Evolutionary conservation across 2,888 invertebrate species (phyloP).

Genomic region (Laothoe populi): DNA sequence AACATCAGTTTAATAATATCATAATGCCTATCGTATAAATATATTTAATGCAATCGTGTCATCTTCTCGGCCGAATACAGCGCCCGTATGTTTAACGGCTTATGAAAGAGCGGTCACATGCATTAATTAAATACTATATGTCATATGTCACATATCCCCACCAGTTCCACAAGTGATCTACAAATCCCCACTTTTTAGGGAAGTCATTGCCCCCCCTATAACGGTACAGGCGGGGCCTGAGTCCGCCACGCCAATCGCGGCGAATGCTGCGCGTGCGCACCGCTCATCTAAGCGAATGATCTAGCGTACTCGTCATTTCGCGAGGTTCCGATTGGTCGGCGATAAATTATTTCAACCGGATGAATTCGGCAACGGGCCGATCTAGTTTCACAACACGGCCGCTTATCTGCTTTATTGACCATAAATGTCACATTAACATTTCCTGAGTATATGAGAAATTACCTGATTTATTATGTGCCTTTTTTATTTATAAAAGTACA

Average conservation of each 20-base stretch:
- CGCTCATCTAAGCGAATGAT: slow-evolving; percentile 81
- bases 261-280: slow-evolving; percentile 63
- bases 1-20: slow-evolving; percentile 5
- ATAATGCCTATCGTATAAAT: not conserved
- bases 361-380: slow-evolving; percentile 62
- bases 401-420: slow-evolving; percentile 50
- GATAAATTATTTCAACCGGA: slow-evolving; percentile 61
- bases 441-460: slow-evolving; percentile 53
- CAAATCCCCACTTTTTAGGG: slow-evolving; percentile 77
- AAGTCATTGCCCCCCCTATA: slow-evolving; percentile 80
- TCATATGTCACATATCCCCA: slow-evolving; percentile 75
- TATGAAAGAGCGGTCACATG: slow-evolving; percentile 51
- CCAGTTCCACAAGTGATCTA: slow-evolving; percentile 62
- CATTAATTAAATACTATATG: slow-evolving; percentile 72
- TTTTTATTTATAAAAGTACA: slow-evolving; percentile 39
- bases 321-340: slow-evolving; percentile 75
- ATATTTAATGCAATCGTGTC: slow-evolving; percentile 14
- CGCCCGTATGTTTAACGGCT: slow-evolving; percentile 40
- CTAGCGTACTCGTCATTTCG: slow-evolving; percentile 81
- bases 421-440: slow-evolving; percentile 58
- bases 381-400: slow-evolving; percentile 56
- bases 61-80: slow-evolving; percentile 9
- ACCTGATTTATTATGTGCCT: slow-evolving; percentile 42
- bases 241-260: slow-evolving; percentile 76
- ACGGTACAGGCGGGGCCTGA: slow-evolving; percentile 81